Evolutionary conservation across 2,113 vertebrate species (phyloP).

Genomic region (Chiloscyllium plagiosum): DNA sequence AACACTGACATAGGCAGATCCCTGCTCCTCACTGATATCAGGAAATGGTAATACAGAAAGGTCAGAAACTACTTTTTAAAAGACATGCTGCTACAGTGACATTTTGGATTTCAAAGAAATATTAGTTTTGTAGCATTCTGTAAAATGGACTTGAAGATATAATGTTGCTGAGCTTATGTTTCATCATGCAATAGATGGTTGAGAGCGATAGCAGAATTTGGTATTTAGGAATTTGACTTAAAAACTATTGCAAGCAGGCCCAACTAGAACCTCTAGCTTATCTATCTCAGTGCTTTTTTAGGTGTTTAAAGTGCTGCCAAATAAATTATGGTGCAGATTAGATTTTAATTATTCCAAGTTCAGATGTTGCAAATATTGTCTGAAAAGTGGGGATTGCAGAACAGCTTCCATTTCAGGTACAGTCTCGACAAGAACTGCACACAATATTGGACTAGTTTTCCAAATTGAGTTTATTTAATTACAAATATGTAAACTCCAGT

Average conservation of each 20-base stretch:
- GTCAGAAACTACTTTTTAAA: conserved; percentile 41
- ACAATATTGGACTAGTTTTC: background rate
- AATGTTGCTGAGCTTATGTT: background rate
- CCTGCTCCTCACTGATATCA: conserved; percentile 34
- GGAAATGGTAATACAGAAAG: conserved; percentile 37
- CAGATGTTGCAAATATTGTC: background rate
- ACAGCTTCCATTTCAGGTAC: background rate
- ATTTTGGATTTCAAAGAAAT: conserved; percentile 41
- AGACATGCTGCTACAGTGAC: conserved; percentile 20
- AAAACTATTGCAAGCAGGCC: background rate
- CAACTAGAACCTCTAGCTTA: background rate
- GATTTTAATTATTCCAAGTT: background rate
- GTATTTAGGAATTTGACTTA: background rate
- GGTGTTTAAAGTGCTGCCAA: background rate
- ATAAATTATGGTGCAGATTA: background rate
- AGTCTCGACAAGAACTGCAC: background rate
- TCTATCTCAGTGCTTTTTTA: background rate
- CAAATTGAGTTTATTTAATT: background rate
- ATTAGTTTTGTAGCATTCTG: background rate
- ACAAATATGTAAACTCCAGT: background rate
- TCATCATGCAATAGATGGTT: background rate
- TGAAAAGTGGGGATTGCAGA: background rate
- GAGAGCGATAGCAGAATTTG: background rate
- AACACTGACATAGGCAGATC: background rate
- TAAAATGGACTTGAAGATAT: conserved; percentile 6